Base-by-base conservation (phyloP, 2,797 vertebrate species). In the Peromyscus melanophrys region DNA sequence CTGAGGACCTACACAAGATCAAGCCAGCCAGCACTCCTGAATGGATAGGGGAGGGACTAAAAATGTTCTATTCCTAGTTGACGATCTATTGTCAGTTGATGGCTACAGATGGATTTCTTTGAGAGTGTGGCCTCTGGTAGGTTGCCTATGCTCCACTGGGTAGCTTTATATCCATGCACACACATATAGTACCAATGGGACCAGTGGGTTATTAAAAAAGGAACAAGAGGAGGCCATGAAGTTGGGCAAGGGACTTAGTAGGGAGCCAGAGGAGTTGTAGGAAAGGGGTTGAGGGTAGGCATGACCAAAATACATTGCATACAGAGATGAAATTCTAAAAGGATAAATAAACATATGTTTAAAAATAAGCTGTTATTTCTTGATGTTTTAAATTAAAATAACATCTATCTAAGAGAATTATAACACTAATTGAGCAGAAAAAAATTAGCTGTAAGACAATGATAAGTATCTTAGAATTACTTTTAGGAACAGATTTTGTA, bases 371-470 rank as follows among this genome's bases (percentile, higher is more conserved):
- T 94, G 9, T n/a, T 90, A 9, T 69, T 78, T 73, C 73, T 31
- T 76, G n/a, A 71, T 93, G 40, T 46, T 93, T 88, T 75, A 77
- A 91, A 69, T 90, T 96, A 91, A 94, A 92, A 86, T 94, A 95
- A 59, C 40, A 92, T 78, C 78, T 76, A 71, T 65, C 29, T 63
- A n/a, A 83, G 52, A 86, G 65, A 91, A 78, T 67, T 91, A 73
- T 71, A 73, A 43, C 11, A 88, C 4, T 92, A 92, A 96, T 76
- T 67, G 43, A 91, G 71, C 27, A 93, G 78, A 61, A 76, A 57
- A 80, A 96, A 59, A 1, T 95, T 63, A 12, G 5, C 1, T 85
- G 90, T 80, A 49, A 94, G 67, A 91, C 80, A 31, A 71, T 87
- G 61, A 31, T 55, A 0, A 4, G 2, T 90, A 73, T 87, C 59